Conservation (phyloP, 2,888 invertebrate genomes). For the Tubiluchus corallicola region DNA sequence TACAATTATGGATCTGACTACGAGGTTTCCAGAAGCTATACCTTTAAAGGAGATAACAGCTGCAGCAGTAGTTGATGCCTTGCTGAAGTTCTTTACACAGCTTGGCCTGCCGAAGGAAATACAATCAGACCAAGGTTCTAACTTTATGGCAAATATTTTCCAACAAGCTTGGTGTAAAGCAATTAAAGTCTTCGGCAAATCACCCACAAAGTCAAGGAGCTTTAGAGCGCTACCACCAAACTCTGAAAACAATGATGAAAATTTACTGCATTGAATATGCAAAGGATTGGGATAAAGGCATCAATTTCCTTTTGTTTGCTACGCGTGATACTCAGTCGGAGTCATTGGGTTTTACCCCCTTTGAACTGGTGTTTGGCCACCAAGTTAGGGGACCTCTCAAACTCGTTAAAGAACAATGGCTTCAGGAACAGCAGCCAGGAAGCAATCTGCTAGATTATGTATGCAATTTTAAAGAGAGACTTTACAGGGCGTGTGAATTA, state of each 20-base stretch:
- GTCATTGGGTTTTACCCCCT: constrained; percentile 15
- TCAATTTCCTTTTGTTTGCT: constrained; percentile 11
- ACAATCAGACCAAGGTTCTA: constrained; percentile 1
- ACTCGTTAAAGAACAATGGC: constrained; percentile 9
- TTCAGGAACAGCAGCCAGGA: constrained; percentile 6
- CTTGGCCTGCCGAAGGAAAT: not conserved
- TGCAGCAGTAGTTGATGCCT: constrained; percentile 9
- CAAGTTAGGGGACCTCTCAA: constrained; percentile 12
- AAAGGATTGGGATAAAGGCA: constrained; percentile 11
- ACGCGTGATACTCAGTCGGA: constrained; percentile 12
- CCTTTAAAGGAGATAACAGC: constrained; percentile 15
- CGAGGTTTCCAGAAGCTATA: constrained; percentile 15
- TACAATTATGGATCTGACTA: constrained; percentile 13
- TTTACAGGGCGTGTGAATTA: constrained; percentile 10
- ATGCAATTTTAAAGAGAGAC: constrained; percentile 8
- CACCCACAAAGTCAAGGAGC: constrained; percentile 9
- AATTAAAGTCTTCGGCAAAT: not conserved
- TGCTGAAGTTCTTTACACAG: not conserved
- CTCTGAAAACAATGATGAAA: constrained; percentile 9
- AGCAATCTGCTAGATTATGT: constrained; percentile 9
- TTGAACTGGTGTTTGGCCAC: constrained; percentile 15
- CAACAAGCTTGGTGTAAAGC: not conserved
- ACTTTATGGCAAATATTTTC: not conserved
- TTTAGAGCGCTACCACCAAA: constrained; percentile 10
- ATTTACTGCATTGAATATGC: constrained; percentile 10